Conservation (phyloP, 92 coral and sea anemone species). For the Porites divaricata region DNA sequence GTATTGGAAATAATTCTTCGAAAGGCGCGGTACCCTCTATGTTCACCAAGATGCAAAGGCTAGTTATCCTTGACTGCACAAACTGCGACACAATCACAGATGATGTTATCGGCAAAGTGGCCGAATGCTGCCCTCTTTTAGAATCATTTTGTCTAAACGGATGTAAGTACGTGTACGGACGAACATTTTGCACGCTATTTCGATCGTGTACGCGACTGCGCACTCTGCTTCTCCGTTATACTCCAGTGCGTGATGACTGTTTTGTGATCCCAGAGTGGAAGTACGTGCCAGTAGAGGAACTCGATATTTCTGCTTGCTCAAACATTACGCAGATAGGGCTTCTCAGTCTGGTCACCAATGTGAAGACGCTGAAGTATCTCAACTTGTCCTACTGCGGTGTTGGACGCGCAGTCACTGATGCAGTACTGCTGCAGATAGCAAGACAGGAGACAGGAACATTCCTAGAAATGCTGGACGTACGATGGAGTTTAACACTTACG, state of each 20-base stretch:
- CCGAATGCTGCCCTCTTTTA: constrained; percentile 89
- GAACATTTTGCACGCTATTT: constrained; percentile 85
- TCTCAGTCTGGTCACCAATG: constrained; percentile 83
- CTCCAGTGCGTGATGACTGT: constrained; percentile 97
- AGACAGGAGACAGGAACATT: constrained; percentile 77
- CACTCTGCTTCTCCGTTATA: constrained; percentile 93
- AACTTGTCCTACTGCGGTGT: constrained; percentile 97
- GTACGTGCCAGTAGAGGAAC: constrained; percentile 85
- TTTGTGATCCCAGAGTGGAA: constrained; percentile 87
- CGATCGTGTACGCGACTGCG: constrained; percentile 82
- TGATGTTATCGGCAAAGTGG: constrained; percentile 89
- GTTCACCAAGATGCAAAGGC: constrained; percentile 92
- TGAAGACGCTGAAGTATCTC: constrained; percentile 80
- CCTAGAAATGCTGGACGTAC: constrained; percentile 95
- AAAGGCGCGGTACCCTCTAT: constrained; percentile 93
- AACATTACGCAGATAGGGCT: constrained; percentile 91
- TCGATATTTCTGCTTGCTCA: constrained; percentile 97
- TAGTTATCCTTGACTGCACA: constrained; percentile 95
- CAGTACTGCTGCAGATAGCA: constrained; percentile 91
- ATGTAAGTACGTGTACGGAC: constrained; percentile 93
- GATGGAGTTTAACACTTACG: constrained; percentile 96
- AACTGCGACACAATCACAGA: constrained; percentile 98
- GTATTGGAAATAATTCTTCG: constrained; percentile 93
- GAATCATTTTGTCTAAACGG: constrained; percentile 97
- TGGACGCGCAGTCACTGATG: constrained; percentile 98